Percentiles rank a stretch among this genome's conserved stretches.
These are phyloP conservation scores for Anastrepha ludens DNA, from an alignment of 1,140 invertebrate genomes.

Conservation along the genomic window DNA sequence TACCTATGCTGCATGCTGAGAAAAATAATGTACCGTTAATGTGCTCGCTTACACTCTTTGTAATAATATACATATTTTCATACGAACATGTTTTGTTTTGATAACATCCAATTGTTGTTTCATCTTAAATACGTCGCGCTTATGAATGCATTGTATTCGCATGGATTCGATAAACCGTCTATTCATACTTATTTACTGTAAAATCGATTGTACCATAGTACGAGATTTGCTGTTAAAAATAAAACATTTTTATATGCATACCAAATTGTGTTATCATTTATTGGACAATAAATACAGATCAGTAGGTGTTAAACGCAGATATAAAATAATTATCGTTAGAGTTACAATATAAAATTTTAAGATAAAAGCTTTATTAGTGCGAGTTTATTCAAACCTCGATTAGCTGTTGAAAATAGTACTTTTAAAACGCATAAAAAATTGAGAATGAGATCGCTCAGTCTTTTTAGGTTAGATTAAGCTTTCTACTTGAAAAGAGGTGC, in stretches of 20 bases:
- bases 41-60: neutral
- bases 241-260: slow-evolving; percentile 24
- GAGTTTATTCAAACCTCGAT: too few species aligned
- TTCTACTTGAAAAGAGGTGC: too few species aligned
- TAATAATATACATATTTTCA: neutral
- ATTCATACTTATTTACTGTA: neutral
- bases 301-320: too few species aligned
- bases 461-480: too few species aligned
- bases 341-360: too few species aligned
- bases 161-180: too few species aligned
- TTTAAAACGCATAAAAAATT: too few species aligned
- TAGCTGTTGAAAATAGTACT: too few species aligned
- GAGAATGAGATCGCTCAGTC: too few species aligned
- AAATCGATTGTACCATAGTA: slow-evolving; percentile 3
- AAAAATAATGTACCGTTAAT: neutral
- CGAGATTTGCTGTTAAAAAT: slow-evolving; percentile 19
- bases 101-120: neutral
- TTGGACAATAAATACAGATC: too few species aligned
- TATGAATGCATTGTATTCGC: neutral
- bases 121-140: neutral
- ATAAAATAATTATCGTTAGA: too few species aligned
- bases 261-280: neutral
- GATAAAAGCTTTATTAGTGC: too few species aligned
- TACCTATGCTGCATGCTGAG: neutral
- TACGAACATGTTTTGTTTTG: neutral